Percentiles rank a stretch among this genome's conserved stretches.
These are phyloP conservation scores for Coreius guichenoti DNA, from an alignment of 2,797 vertebrate genomes.

Conservation along the genomic window DNA sequence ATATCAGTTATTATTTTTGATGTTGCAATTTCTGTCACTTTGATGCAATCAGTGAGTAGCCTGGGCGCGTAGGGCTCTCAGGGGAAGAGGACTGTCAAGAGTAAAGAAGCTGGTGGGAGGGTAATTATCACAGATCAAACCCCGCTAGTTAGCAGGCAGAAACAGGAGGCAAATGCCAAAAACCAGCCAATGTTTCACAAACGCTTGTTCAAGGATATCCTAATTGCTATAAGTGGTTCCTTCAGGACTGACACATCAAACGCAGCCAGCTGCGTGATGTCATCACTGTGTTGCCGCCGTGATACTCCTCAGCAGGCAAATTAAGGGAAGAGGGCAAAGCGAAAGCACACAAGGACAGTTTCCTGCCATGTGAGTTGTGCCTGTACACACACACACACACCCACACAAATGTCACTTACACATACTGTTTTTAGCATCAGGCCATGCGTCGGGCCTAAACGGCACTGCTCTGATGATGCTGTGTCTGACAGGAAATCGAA, in stretches of 20 bases:
- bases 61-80: slow-evolving; percentile 81
- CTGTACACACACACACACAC: slow-evolving; percentile 26
- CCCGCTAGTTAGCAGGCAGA: slow-evolving; percentile 88
- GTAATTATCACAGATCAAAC: slow-evolving; percentile 98
- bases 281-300: slow-evolving; percentile 81
- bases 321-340: slow-evolving; percentile 77
- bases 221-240: slow-evolving; percentile 99
- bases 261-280: slow-evolving; percentile 89
- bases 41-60: slow-evolving; percentile 85
- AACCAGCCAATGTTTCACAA: slow-evolving; percentile 94
- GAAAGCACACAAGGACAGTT: slow-evolving; percentile 74
- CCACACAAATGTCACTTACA: slow-evolving; percentile 27
- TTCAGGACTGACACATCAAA: slow-evolving; percentile 93
- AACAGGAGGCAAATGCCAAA: slow-evolving; percentile 88
- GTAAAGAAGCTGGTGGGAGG: slow-evolving; percentile 86
- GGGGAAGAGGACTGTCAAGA: slow-evolving; percentile 87
- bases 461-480: not conserved
- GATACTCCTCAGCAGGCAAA: slow-evolving; percentile 87
- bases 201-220: slow-evolving; percentile 99
- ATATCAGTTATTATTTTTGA: slow-evolving; percentile 91
- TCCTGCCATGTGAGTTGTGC: slow-evolving; percentile 66
- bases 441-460: slow-evolving; percentile 6
- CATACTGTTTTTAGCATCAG: slow-evolving; percentile 13
- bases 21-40: slow-evolving; percentile 88
- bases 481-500: slow-evolving; percentile 17